These are phyloP conservation scores for Alosa sapidissima DNA, from an alignment of 2,797 vertebrate species.

Conservation along the genomic window DNA sequence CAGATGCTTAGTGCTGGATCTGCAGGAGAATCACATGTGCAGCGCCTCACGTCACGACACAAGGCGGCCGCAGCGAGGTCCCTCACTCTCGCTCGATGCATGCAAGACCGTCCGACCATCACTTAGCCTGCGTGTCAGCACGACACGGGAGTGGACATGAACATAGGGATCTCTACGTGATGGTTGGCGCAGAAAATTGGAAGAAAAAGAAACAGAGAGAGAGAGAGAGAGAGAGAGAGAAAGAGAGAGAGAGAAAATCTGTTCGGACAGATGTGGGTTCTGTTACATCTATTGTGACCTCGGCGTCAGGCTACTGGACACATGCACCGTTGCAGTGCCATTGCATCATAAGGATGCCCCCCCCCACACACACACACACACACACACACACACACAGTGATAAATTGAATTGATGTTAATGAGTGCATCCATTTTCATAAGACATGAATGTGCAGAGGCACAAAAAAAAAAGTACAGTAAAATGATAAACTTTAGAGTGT, in stretches of 20 bases:
- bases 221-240: neutral
- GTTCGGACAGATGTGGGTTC: neutral
- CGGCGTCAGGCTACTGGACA: neutral
- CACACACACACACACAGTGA: neutral
- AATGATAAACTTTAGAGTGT: neutral
- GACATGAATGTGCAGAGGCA: neutral
- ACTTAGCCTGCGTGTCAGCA: neutral
- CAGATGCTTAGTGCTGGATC: slow-evolving; percentile 33
- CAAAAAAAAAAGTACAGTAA: neutral
- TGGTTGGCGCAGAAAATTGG: neutral
- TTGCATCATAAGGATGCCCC: slow-evolving; percentile 2
- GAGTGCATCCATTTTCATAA: neutral
- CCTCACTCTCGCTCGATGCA: neutral
- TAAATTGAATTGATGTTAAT: neutral
- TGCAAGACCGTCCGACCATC: neutral
- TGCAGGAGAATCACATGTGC: slow-evolving; percentile 18
- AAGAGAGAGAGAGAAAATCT: neutral
- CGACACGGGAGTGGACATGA: neutral
- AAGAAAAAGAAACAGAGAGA: neutral
- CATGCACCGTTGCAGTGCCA: neutral
- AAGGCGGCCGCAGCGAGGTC: too few species aligned
- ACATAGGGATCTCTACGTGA: neutral
- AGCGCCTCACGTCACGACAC: neutral
- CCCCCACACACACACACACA: neutral
- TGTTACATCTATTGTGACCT: neutral